phyloP scores from a whole-genome alignment of 2,888 invertebrate species.

The Julus scanicus region DNA sequence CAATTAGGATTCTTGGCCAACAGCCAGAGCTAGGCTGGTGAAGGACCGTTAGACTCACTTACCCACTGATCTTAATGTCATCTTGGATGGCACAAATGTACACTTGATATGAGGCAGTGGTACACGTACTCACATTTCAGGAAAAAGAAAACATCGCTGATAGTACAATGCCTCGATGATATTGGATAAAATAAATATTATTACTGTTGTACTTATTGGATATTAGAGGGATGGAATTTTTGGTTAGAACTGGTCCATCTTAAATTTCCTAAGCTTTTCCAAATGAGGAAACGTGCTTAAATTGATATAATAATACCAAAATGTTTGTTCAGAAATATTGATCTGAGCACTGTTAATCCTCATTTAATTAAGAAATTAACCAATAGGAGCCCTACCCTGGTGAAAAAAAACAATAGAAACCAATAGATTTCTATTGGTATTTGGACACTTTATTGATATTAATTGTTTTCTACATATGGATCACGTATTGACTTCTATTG shows the following conservation, averaged over 20 bases:
- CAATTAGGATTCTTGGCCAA: conserved; percentile 2
- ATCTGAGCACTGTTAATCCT: background rate
- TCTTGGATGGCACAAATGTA: conserved; percentile 10
- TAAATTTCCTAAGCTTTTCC: no score
- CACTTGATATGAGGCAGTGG: conserved; percentile 3
- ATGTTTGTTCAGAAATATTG: background rate
- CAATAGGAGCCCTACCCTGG: background rate
- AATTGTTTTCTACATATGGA: no score
- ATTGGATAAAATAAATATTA: no score
- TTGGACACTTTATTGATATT: no score
- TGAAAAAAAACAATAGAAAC: no score
- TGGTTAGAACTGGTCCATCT: background rate
- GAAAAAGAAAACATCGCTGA: background rate
- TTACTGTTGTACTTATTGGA: no score
- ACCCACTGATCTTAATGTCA: conserved; percentile 30
- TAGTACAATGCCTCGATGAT: background rate
- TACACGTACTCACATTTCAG: background rate
- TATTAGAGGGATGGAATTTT: no score
- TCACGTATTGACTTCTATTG: no score
- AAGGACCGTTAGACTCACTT: conserved; percentile 29
- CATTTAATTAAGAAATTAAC: background rate
- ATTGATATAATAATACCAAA: background rate
- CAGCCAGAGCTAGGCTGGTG: background rate
- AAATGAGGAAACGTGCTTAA: no score
- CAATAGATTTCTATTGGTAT: no score